Percentiles rank a stretch among this genome's conserved stretches.
Conservation (phyloP, 2,888 invertebrate species). For the Dicycla oo region DNA sequence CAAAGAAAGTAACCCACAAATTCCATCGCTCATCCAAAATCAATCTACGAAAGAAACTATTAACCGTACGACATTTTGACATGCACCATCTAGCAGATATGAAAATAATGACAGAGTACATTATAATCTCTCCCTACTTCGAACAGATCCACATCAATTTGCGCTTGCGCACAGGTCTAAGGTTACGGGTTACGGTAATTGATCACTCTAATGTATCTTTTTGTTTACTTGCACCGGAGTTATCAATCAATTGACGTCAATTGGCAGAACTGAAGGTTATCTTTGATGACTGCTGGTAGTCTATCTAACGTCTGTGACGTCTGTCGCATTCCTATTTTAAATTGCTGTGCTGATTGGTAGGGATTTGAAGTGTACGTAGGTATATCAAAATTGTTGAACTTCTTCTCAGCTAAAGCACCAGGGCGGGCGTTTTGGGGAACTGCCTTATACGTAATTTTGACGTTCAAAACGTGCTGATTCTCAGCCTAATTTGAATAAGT, state of each 20-base stretch:
- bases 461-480: neutral
- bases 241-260: slow-evolving; percentile 89
- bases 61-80: slow-evolving; percentile 48
- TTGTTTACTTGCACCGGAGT: slow-evolving; percentile 80
- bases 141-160: slow-evolving; percentile 58
- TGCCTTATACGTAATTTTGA: neutral
- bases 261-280: slow-evolving; percentile 80
- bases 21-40: slow-evolving; percentile 28
- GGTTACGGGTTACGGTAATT: slow-evolving; percentile 71
- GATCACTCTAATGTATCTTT: slow-evolving; percentile 79
- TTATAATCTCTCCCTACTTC: slow-evolving; percentile 58
- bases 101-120: slow-evolving; percentile 60
- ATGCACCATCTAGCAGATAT: slow-evolving; percentile 40
- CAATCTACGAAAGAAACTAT: slow-evolving; percentile 20
- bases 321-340: slow-evolving; percentile 64
- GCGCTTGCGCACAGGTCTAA: slow-evolving; percentile 63
- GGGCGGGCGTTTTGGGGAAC: too few relatives aligned
- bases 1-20: slow-evolving; percentile 18
- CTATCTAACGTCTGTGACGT: slow-evolving; percentile 68
- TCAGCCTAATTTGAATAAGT: neutral
- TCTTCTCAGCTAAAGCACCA: neutral
- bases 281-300: slow-evolving; percentile 71
- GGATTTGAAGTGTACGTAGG: slow-evolving; percentile 10
- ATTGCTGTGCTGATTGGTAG: slow-evolving; percentile 43
- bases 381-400: slow-evolving; percentile 4